A percentile compares a stretch with the other conserved stretches of the same genome.
Evolutionary conservation across 2,113 vertebrate species (phyloP).

Genomic region (Phylloscopus trochiloides): DNA sequence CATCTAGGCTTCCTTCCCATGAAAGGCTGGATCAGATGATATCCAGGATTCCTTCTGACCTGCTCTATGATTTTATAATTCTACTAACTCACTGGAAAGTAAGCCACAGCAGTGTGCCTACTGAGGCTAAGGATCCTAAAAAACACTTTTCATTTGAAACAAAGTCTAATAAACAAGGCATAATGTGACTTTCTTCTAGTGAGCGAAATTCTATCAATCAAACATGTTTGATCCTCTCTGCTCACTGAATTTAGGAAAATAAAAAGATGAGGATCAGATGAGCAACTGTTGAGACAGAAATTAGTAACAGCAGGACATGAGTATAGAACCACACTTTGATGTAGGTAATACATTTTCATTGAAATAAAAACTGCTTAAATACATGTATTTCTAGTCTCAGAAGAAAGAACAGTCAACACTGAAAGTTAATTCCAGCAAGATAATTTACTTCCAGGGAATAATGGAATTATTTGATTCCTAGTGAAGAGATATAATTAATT

Average conservation of each 20-base stretch:
- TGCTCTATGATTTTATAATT: background rate
- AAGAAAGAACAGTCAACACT: slow-evolving; percentile 11
- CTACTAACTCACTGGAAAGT: background rate
- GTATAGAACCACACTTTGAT: background rate
- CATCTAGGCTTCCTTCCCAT: background rate
- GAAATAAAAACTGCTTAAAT: slow-evolving; percentile 20
- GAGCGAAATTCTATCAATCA: background rate
- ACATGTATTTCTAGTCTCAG: background rate
- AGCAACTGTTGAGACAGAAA: slow-evolving; percentile 23
- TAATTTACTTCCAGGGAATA: slow-evolving; percentile 5
- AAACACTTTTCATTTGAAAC: background rate
- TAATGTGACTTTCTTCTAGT: background rate
- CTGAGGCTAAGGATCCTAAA: background rate
- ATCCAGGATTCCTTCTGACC: background rate
- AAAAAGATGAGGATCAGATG: background rate
- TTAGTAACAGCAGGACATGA: slow-evolving; percentile 21
- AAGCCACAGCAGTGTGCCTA: background rate
- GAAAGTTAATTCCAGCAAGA: slow-evolving; percentile 28
- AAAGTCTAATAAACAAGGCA: background rate
- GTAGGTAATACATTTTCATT: slow-evolving; percentile 2
- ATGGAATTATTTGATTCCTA: slow-evolving; percentile 17
- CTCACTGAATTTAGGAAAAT: background rate
- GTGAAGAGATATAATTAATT: background rate
- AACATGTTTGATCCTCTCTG: background rate
- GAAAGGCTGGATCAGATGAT: background rate